Evolutionary conservation across 2,888 invertebrate species (phyloP).

Genomic region (Pyrocoelia pectoralis): DNA sequence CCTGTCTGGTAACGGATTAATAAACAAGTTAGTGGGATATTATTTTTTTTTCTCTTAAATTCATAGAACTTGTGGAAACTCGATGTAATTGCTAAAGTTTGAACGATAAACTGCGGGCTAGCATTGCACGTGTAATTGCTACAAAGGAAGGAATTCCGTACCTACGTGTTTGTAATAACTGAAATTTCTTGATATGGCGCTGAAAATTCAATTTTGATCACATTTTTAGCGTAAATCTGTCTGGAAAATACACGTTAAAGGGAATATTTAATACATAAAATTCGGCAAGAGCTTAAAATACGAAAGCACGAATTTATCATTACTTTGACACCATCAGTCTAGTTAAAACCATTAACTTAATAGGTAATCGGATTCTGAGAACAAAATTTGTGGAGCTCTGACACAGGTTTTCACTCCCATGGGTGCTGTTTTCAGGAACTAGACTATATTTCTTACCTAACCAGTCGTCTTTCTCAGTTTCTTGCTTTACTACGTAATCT

Average conservation of each 20-base stretch:
- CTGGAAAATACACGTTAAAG: no score
- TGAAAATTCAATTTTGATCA: not conserved
- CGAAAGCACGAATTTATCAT: constrained; percentile 4
- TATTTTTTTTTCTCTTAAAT: constrained; percentile 26
- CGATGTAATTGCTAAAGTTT: constrained; percentile 27
- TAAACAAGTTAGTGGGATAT: constrained; percentile 31
- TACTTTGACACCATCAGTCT: constrained; percentile 17
- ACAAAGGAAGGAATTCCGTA: constrained; percentile 19
- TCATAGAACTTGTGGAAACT: constrained; percentile 19
- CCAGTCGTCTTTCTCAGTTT: constrained; percentile 28
- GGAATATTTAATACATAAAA: no score
- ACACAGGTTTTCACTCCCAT: constrained; percentile 40
- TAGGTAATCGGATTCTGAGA: constrained; percentile 41
- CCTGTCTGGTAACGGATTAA: constrained; percentile 21
- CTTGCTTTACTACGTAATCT: constrained; percentile 28
- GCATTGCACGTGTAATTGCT: constrained; percentile 20
- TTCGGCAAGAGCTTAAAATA: not conserved
- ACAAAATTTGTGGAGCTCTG: constrained; percentile 38
- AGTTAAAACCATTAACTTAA: constrained; percentile 30
- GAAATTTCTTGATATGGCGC: not conserved
- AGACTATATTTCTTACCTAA: constrained; percentile 38
- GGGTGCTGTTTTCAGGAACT: constrained; percentile 37
- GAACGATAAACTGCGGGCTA: constrained; percentile 21
- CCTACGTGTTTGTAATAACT: constrained; percentile 1
- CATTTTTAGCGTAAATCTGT: no score